Base-by-base conservation (phyloP, 2,888 invertebrate genomes). In the Mycalesis mineus region DNA sequence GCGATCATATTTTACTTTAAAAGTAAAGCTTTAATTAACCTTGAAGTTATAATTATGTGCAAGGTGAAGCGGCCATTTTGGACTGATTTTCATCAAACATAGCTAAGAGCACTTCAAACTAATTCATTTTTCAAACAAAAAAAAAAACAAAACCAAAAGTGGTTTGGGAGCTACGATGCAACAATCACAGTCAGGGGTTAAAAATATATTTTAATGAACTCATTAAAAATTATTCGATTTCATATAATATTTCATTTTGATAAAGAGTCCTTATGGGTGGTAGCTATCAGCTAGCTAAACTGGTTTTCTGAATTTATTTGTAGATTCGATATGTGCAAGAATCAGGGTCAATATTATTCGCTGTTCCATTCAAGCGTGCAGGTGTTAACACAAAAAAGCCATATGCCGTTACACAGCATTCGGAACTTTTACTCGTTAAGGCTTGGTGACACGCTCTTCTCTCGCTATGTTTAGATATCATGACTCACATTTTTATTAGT, bases 291-390 rank as follows among this genome's bases (percentile, higher is more conserved):
- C 3, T 33, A 11, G 33, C n/a, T n/a, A 13, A 11, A 11, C n/a
- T 28, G 7, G n/a, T 44, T 44, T 22, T 5, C 45, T 31, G 9
- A 31, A 29, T 31, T 31, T 31, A 29, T 14, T 31, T 31, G 14
- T 31, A 45, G 15, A 47, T 47, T 51, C 51, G 49, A 17, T 42
- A 50, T 53, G 39, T 58, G 41, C 36, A 2, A 45, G 15, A 60
- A 61, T 62, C 62, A 64, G 62, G 68, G 66, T 64, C 58, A 65
- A 55, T 64, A 65, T 65, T 64, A 56, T 61, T 55, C 58, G 61
- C 50, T 41, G 49, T 48, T 58, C 58, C 60, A 62, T 58, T 61
- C 56, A 55, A 62, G 53, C 58, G 64, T 61, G 58, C 58, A 62
- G 60, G 62, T 61, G 65, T 60, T 61, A 58, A 55, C 54, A 62